Conservation (phyloP, 2,797 vertebrate genomes). For the Syngnathus rostellatus region DNA sequence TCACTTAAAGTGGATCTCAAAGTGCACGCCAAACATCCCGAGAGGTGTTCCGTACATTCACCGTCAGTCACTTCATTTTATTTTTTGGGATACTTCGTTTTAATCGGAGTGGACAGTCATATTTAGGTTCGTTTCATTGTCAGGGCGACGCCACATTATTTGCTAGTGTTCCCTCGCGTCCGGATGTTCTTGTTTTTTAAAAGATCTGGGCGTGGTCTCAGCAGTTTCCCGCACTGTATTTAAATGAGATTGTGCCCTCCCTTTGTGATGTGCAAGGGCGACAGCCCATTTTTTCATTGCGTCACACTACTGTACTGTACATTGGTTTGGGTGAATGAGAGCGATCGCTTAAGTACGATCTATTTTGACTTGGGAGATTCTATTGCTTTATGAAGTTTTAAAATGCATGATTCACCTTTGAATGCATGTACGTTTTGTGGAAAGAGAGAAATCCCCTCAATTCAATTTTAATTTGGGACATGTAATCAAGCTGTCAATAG, state of each 20-base stretch:
- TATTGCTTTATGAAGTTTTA: too few species aligned
- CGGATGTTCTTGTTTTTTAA: constrained; percentile 65
- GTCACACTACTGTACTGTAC: not conserved
- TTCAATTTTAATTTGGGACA: too few species aligned
- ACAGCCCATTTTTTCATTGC: not conserved
- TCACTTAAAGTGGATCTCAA: not conserved
- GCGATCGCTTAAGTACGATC: not conserved
- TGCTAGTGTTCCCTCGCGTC: constrained; percentile 65
- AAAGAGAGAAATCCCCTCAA: too few species aligned
- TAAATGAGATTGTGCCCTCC: constrained; percentile 62
- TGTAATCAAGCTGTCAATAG: too few species aligned
- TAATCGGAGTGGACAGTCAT: not conserved
- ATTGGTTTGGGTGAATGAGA: not conserved
- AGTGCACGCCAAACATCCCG: not conserved
- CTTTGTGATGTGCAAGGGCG: constrained; percentile 35
- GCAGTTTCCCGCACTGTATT: constrained; percentile 70
- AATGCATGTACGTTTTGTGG: too few species aligned
- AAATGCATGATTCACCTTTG: too few species aligned
- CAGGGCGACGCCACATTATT: constrained; percentile 58
- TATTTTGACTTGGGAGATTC: too few species aligned
- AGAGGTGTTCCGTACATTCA: not conserved
- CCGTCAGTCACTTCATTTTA: not conserved
- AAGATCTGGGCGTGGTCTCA: constrained; percentile 61
- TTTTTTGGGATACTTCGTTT: not conserved
- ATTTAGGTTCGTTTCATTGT: constrained; percentile 44